Conservation (phyloP, 2,797 vertebrate species). For the Geotrypetes seraphini region DNA sequence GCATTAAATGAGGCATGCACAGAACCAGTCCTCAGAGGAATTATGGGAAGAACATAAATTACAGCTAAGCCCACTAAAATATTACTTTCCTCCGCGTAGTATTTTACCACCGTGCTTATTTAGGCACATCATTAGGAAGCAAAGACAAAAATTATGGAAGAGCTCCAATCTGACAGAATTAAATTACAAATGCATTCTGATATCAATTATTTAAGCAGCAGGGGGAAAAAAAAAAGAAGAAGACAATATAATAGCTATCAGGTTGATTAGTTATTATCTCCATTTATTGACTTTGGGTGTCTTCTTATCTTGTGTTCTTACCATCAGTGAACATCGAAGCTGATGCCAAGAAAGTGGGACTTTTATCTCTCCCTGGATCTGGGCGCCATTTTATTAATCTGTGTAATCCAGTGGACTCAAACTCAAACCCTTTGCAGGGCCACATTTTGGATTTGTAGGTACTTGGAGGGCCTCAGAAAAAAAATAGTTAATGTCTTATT, state of each 20-base stretch:
- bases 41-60: conserved; percentile 11
- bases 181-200: conserved; percentile 49
- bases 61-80: conserved; percentile 28
- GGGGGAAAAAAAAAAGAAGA: conserved; percentile 29
- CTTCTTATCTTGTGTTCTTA: conserved; percentile 26
- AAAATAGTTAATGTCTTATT: too few relatives aligned
- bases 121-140: conserved; percentile 45
- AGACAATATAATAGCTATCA: conserved; percentile 39
- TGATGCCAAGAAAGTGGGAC: conserved; percentile 34
- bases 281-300: conserved; percentile 43
- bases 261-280: conserved; percentile 38
- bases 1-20: rapidly evolving
- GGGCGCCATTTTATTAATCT: conserved; percentile 37
- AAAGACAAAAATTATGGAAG: conserved; percentile 34
- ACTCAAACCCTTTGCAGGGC: too few relatives aligned
- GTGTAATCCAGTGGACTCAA: conserved; percentile 39
- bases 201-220: conserved; percentile 50
- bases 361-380: conserved; percentile 37
- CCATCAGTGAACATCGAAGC: conserved; percentile 38
- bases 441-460: too few relatives aligned
- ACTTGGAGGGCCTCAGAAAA: too few relatives aligned
- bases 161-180: conserved; percentile 42
- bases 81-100: conserved; percentile 21
- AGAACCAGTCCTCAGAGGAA: not conserved
- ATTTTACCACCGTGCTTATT: conserved; percentile 30